Evolutionary conservation across 2,113 vertebrate genomes (phyloP).

Genomic region (Uria aalge): DNA sequence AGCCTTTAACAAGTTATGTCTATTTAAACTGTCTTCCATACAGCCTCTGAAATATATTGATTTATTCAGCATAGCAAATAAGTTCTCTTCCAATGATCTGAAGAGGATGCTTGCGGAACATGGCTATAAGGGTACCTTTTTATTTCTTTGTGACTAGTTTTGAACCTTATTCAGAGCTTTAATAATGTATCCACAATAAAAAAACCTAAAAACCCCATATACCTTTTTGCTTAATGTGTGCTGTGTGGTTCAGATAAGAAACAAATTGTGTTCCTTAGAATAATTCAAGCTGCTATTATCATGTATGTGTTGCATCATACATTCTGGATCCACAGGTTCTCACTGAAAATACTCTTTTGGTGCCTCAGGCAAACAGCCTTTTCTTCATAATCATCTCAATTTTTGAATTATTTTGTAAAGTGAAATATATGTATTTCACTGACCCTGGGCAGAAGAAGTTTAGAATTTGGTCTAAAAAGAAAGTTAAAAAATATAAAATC

Average conservation of each 20-base stretch:
- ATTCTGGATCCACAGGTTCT: background rate
- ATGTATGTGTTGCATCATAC: background rate
- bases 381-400: background rate
- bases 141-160: background rate
- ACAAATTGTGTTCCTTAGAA: background rate
- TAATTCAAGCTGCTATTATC: background rate
- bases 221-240: background rate
- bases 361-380: background rate
- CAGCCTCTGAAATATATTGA: background rate
- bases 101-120: background rate
- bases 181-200: background rate
- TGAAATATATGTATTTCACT: background rate
- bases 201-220: background rate
- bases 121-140: background rate
- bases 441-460: background rate
- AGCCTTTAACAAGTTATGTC: background rate
- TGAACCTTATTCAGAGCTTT: background rate
- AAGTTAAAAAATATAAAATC: background rate
- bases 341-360: background rate
- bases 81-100: background rate
- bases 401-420: background rate
- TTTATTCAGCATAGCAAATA: background rate
- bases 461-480: background rate
- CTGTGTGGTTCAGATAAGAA: conserved; percentile 11
- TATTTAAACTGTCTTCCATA: background rate